Evolutionary conservation across 2,888 invertebrate genomes (phyloP).

Genomic region (Hyposoter didymator): DNA sequence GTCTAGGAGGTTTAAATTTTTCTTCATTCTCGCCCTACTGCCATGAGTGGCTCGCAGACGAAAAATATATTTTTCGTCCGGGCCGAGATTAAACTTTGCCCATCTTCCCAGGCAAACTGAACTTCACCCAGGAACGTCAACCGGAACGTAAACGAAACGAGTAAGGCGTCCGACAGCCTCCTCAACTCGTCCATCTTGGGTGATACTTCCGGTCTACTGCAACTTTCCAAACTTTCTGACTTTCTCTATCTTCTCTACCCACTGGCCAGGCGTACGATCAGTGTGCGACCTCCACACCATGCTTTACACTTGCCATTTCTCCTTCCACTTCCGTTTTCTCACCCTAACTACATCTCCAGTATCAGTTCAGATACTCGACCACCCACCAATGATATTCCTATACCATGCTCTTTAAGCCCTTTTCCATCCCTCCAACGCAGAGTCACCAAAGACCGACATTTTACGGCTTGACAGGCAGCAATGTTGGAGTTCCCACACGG

Average conservation of each 20-base stretch:
- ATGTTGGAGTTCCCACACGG: not conserved
- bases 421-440: not conserved
- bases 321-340: slow-evolving; percentile 5
- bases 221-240: slow-evolving; percentile 53
- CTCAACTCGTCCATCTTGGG: slow-evolving; percentile 55
- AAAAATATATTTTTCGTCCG: slow-evolving; percentile 45
- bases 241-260: slow-evolving; percentile 31
- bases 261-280: slow-evolving; percentile 36
- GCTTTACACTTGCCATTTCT: not conserved
- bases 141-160: slow-evolving; percentile 19
- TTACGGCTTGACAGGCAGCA: not conserved
- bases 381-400: not conserved
- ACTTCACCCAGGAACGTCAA: slow-evolving; percentile 27
- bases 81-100: slow-evolving; percentile 62
- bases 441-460: not conserved
- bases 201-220: slow-evolving; percentile 60
- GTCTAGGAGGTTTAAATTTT: not conserved
- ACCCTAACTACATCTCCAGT: not conserved
- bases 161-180: slow-evolving; percentile 42
- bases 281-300: not conserved
- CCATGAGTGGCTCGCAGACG: not conserved
- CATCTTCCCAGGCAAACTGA: slow-evolving; percentile 48
- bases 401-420: not conserved
- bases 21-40: not conserved
- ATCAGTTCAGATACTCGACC: slow-evolving; percentile 18